Evolutionary conservation across 2,113 vertebrate genomes (phyloP).

Genomic region (Mixornis gularis): DNA sequence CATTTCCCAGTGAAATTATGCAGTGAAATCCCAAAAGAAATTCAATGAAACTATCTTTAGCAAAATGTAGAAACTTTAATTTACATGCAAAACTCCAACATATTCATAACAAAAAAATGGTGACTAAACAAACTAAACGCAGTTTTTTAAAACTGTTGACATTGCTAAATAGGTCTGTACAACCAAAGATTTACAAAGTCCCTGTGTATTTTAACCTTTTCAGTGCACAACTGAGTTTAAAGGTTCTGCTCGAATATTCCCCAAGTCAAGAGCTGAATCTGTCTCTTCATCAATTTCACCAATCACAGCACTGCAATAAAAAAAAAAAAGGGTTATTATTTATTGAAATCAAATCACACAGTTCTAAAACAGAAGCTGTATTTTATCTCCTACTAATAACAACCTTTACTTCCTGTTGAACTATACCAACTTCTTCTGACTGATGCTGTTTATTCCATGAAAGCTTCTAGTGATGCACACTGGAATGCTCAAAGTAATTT

Average conservation of each 20-base stretch:
- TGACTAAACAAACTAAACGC: slow-evolving; percentile 41
- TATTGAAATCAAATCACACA: background rate
- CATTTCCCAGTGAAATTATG: background rate
- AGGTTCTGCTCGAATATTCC: slow-evolving; percentile 95
- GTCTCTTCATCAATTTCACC: slow-evolving; percentile 98
- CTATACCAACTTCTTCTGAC: background rate
- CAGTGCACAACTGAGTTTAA: slow-evolving; percentile 94
- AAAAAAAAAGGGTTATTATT: background rate
- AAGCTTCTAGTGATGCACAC: background rate
- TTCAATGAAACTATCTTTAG: background rate
- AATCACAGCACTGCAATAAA: slow-evolving; percentile 86
- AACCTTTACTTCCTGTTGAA: background rate
- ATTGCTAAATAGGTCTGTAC: slow-evolving; percentile 67
- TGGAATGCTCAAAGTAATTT: background rate
- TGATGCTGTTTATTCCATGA: background rate
- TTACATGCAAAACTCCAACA: slow-evolving; percentile 70
- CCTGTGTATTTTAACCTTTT: slow-evolving; percentile 42
- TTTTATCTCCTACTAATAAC: background rate
- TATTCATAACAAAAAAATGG: slow-evolving; percentile 46
- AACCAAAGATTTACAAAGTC: slow-evolving; percentile 70
- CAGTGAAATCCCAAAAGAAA: background rate
- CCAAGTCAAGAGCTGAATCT: slow-evolving; percentile 92
- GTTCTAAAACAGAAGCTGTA: background rate
- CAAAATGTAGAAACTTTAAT: slow-evolving; percentile 77
- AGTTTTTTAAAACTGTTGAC: slow-evolving; percentile 52